These are phyloP conservation scores for Myotis myotis DNA, from an alignment of 2,797 vertebrate species.

Conservation along the genomic window DNA sequence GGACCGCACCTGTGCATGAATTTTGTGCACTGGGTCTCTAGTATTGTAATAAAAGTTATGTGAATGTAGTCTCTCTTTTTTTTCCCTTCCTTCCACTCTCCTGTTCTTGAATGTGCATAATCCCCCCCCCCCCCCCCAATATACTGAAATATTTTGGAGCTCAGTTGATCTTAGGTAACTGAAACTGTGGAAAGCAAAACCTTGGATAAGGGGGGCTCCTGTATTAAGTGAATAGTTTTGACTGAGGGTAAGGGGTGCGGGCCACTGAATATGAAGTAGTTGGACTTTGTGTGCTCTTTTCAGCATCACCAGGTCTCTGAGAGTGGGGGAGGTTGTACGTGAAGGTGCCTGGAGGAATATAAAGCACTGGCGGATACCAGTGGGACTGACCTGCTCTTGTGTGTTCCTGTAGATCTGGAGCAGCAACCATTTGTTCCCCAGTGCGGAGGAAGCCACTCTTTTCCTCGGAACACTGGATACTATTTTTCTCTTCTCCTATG, in stretches of 20 bases:
- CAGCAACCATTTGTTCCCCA: conserved; percentile 89
- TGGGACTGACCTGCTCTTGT: neutral
- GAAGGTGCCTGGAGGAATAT: neutral
- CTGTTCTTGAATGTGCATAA: too few species aligned
- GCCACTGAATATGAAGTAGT: neutral
- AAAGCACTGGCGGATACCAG: accelerated
- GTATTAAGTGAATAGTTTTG: neutral
- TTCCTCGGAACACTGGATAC: conserved; percentile 95
- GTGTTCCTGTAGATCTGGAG: conserved; percentile 89
- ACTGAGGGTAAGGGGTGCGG: neutral
- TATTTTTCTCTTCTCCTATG: conserved; percentile 97
- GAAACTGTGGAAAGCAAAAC: neutral
- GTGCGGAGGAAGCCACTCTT: conserved; percentile 90
- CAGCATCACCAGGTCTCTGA: neutral
- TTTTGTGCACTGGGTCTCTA: too few species aligned
- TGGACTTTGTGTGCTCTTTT: neutral
- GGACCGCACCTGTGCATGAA: too few species aligned
- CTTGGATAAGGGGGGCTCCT: neutral
- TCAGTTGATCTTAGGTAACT: neutral
- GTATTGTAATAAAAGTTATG: neutral
- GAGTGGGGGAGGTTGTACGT: neutral
- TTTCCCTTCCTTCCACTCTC: neutral
- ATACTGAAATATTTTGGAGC: neutral
- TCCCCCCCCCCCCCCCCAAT: too few species aligned
- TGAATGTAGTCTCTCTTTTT: neutral